Conservation (phyloP, 2,888 invertebrate genomes). For the Drosophila atripex region DNA sequence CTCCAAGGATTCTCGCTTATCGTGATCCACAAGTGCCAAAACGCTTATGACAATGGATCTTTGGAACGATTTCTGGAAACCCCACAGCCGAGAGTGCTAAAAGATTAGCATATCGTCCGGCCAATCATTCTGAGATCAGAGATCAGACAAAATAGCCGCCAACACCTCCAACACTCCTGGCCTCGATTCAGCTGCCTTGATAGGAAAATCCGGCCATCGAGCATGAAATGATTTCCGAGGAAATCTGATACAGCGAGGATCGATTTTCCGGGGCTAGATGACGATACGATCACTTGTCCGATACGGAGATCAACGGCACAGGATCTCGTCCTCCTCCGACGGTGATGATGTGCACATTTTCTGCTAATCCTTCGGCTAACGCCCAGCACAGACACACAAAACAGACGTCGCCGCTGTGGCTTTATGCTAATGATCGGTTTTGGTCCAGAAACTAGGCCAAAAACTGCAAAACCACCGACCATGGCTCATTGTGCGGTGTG, state of each 20-base stretch:
- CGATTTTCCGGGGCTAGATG: conserved; percentile 46
- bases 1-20: not conserved
- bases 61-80: conserved; percentile 1
- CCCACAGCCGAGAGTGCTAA: conserved; percentile 24
- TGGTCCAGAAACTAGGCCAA: conserved; percentile 64
- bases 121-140: conserved; percentile 2
- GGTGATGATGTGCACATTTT: conserved; percentile 74
- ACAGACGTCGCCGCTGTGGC: conserved; percentile 69
- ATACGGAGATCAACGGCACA: conserved; percentile 63
- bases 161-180: conserved; percentile 17
- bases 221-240: conserved; percentile 53
- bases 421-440: conserved; percentile 79
- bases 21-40: conserved; percentile 33
- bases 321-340: conserved; percentile 54
- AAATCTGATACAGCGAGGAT: conserved; percentile 62
- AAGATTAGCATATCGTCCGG: conserved; percentile 33
- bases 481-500: conserved; percentile 72
- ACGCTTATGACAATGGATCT: conserved; percentile 11
- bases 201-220: conserved; percentile 62
- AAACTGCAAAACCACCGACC: conserved; percentile 69
- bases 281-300: conserved; percentile 70
- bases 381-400: conserved; percentile 59
- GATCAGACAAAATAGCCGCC: conserved; percentile 20
- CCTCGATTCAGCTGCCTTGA: conserved; percentile 58
- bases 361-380: conserved; percentile 67